phyloP scores from a whole-genome alignment of 2,797 vertebrate species.

The Denticeps clupeoides region DNA sequence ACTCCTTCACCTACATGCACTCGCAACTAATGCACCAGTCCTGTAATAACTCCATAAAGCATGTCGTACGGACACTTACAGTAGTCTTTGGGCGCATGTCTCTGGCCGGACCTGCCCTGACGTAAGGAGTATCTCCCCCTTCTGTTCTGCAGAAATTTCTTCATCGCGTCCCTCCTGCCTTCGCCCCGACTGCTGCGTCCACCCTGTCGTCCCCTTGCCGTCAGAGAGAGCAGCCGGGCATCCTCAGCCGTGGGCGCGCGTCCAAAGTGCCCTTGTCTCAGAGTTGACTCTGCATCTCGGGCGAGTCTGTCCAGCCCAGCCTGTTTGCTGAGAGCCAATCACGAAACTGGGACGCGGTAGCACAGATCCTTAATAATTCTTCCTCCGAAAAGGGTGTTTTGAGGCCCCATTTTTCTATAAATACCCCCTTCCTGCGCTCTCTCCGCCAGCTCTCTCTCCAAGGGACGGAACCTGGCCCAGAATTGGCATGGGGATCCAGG shows the following conservation, averaged over 20 bases:
- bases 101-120: conserved; percentile 50
- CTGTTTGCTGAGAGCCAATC: conserved; percentile 57
- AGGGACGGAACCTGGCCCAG: conserved; percentile 68
- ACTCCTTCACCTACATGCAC: neutral
- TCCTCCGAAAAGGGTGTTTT: conserved; percentile 68
- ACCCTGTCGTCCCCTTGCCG: conserved; percentile 30
- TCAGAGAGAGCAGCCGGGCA: conserved; percentile 26
- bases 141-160: conserved; percentile 57
- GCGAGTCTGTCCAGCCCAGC: conserved; percentile 38
- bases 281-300: conserved; percentile 49
- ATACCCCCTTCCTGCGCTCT: conserved; percentile 63
- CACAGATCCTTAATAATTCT: conserved; percentile 65
- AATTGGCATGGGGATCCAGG: conserved; percentile 53
- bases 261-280: conserved; percentile 42
- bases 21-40: conserved; percentile 16
- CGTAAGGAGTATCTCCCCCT: conserved; percentile 51
- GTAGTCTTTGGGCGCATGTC: conserved; percentile 60
- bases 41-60: no score
- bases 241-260: conserved; percentile 39
- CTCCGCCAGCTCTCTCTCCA: conserved; percentile 59
- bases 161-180: conserved; percentile 26
- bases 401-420: conserved; percentile 75
- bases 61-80: no score
- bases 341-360: conserved; percentile 68
- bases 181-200: conserved; percentile 12